Base-by-base conservation (phyloP, 1,140 invertebrate genomes). In the Megalopta genalis region DNA sequence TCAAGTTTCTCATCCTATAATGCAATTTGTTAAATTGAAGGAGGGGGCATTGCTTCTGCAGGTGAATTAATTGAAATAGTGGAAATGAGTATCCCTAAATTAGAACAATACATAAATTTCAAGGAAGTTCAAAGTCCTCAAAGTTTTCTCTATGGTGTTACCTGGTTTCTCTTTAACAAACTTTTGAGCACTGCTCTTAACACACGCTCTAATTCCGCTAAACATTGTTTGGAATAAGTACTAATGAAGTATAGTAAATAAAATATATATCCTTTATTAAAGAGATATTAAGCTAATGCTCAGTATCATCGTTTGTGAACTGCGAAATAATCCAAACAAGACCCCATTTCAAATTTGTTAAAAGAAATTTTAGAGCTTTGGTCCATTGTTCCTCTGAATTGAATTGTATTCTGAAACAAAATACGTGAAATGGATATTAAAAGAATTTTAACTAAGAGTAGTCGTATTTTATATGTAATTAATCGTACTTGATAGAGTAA, bases 351-450 rank as follows among this genome's bases (percentile, higher is more conserved):
- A 99, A 94, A 94, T 99, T 99, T 1, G 98, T 99, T 77, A 99
- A 92, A 94, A 99, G 96, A 92, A 98, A 99, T 93, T 99, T 99
- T n/a, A 99, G 93, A 16, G 99, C 99, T 93, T 99, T 99, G 2
- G 99, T 99, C 99, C 99, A 99, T 89, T 99, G 98, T 89, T 99
- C 99, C 93, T 99, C 98, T 0, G 98, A 99, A 93, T 99, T 99
- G 88, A 99, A 98, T 93, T 99, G 98, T 85, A 99, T 99, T 94
- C 97, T 98, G 88, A 39, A 94, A 95, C 73, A 73, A 73, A 81
- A 83, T 79, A 77, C 5, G 57, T 14, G 23, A 6, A 63, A 54
- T 59, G 0, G 6, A 23, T 76, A 62, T 46, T 32, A 42, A 57
- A 39, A 62, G 10, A 80, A 57, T 46, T 60, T 66, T 16, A 14